Evolutionary conservation across 2,113 vertebrate species (phyloP).

Genomic region (Catagonus wagneri): DNA sequence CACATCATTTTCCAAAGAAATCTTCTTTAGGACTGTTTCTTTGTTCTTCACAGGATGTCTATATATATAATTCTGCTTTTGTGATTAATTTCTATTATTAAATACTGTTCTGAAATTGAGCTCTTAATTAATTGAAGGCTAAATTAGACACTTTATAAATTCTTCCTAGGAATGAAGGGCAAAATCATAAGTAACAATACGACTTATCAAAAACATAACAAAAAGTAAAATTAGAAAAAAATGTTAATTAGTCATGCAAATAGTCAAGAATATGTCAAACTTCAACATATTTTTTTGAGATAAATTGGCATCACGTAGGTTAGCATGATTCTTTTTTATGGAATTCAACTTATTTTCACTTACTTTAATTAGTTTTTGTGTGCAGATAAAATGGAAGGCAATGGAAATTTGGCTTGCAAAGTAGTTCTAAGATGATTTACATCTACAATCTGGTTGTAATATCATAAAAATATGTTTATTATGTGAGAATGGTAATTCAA

Average conservation of each 20-base stretch:
- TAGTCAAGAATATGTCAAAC: constrained; percentile 46
- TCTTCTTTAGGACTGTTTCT: neutral
- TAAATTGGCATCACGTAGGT: constrained; percentile 20
- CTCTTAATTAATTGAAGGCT: neutral
- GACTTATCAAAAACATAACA: constrained; percentile 38
- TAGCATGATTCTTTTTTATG: constrained; percentile 56
- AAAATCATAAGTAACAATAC: constrained; percentile 1
- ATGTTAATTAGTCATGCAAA: constrained; percentile 34
- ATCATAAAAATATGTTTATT: constrained; percentile 57
- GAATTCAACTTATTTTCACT: constrained; percentile 68
- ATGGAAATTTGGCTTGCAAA: constrained; percentile 71
- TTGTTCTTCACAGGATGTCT: neutral
- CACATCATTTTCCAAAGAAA: neutral
- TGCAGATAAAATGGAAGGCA: constrained; percentile 70
- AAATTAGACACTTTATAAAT: constrained; percentile 29
- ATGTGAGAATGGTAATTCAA: constrained; percentile 55
- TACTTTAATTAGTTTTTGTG: constrained; percentile 65
- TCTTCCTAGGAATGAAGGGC: neutral
- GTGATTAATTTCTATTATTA: constrained; percentile 25
- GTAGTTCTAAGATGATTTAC: constrained; percentile 63
- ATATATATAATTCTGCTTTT: neutral
- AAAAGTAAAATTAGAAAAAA: constrained; percentile 48
- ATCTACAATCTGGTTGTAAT: constrained; percentile 60
- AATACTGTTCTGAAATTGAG: neutral
- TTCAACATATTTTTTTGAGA: constrained; percentile 45